Evolutionary conservation across 2,797 vertebrate genomes (phyloP).

Genomic region (Urosaurus nigricauda): DNA sequence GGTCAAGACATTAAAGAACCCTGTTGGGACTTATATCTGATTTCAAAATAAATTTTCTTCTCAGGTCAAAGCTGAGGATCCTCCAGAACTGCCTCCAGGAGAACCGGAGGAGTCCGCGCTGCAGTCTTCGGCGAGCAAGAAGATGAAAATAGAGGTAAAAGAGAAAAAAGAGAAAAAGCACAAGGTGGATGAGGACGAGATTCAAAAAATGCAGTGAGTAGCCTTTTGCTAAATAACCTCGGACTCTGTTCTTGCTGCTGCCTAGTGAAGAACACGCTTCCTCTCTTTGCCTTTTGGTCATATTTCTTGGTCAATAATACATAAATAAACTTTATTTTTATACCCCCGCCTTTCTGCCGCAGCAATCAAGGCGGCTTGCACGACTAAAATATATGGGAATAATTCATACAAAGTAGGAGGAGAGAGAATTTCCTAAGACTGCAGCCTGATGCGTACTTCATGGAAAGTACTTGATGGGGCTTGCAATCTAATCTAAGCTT

Average conservation of each 20-base stretch:
- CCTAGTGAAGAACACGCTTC: not conserved
- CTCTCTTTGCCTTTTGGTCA: not conserved
- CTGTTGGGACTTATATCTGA: not conserved
- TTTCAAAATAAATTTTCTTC: slow-evolving; percentile 23
- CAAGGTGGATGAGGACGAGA: slow-evolving; percentile 98
- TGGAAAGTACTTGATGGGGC: not conserved
- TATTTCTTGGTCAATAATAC: no score
- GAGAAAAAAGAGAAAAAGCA: slow-evolving; percentile 95
- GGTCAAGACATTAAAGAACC: not conserved
- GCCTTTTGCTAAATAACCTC: not conserved
- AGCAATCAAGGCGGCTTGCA: no score
- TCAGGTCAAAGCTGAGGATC: slow-evolving; percentile 67
- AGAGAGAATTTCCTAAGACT: not conserved
- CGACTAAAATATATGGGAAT: no score
- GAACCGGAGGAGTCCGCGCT: slow-evolving; percentile 85
- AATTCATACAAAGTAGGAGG: no score
- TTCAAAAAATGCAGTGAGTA: slow-evolving; percentile 99
- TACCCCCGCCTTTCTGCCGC: no score
- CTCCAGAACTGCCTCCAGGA: slow-evolving; percentile 63
- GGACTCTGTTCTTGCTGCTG: no score
- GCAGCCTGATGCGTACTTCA: not conserved
- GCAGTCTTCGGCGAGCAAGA: slow-evolving; percentile 81
- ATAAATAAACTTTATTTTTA: no score
- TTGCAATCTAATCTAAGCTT: not conserved
- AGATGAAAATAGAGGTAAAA: slow-evolving; percentile 90